Evolutionary conservation across 2,888 invertebrate genomes (phyloP), one percentile per base, ranked within the genome.

Genomic region (Polydrusus pterygomalis): DNA sequence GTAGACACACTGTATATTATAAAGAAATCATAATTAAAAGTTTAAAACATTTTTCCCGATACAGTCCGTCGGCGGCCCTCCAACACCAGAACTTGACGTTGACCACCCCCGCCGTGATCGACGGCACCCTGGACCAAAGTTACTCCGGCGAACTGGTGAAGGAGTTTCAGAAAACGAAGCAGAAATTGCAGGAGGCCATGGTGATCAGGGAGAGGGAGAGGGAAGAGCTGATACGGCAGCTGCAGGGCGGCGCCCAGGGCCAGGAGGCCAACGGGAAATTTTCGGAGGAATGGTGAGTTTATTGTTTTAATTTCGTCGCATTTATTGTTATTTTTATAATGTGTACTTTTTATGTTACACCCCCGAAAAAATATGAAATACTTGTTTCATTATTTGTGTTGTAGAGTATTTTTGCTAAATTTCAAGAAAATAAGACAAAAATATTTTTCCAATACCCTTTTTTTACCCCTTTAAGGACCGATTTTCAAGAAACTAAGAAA

Each of bases 141-240:
- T 90, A 88, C 82, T 89, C 88, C 84, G 91, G 94, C 62, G 95
- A 95, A 84, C 87, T 95, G 74, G 90, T 94, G 82, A 94, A 93
- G 83, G 95, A 95, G 85, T 96, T 94, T 85, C 95, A 95, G 86
- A 91, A 93, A 80, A 93, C 94, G 83, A 94, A 94, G 83, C 93
- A 93, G 85, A 91, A 92, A 78, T 85, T 91, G 72, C 91, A 91
- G 82, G 91, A 91, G 79, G 89, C 90, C 40, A 85, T 91, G 79
- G 89, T 89, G 34, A 83, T 88, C 49, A 88, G 90, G 78, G 90
- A 90, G 79, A 87, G 87, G 74, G 90, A 91, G 81, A 83, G 90
- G 69, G 90, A 90, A 78, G 90, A 91, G 79, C 84, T 90, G 54
- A 84, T 90, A 65, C 86, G 88, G 72, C 86, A 90, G 79, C 84